phyloP scores from a whole-genome alignment of 2,113 vertebrate species.

The Mixornis gularis region DNA sequence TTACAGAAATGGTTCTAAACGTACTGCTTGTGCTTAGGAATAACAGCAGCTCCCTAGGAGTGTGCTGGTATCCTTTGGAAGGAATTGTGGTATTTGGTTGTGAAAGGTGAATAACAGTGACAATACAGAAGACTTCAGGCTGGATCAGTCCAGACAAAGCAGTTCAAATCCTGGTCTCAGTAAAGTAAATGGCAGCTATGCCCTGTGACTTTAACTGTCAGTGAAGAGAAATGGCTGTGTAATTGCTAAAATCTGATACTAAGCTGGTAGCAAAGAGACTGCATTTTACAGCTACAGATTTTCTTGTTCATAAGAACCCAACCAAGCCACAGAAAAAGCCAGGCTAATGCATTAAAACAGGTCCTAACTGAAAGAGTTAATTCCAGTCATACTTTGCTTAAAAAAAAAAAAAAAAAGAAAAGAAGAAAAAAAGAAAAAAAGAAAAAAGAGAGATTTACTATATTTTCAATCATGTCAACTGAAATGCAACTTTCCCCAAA shows the following conservation, averaged over 20 bases:
- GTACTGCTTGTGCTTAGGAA: neutral
- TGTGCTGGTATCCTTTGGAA: neutral
- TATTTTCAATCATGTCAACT: conserved; percentile 52
- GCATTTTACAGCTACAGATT: neutral
- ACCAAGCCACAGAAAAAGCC: neutral
- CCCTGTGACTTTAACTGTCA: conserved; percentile 22
- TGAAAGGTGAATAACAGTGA: neutral
- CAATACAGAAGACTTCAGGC: neutral
- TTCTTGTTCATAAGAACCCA: neutral
- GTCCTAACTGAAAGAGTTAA: neutral
- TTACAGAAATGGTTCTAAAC: neutral
- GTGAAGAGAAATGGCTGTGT: neutral
- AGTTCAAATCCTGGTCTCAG: neutral
- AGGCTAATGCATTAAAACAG: neutral
- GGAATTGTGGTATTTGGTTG: neutral
- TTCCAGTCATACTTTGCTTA: neutral
- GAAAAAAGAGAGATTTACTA: conserved; percentile 32
- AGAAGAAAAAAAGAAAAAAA: fast-evolving
- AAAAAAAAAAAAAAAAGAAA: neutral
- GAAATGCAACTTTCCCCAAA: conserved; percentile 35
- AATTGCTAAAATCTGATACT: conserved; percentile 6
- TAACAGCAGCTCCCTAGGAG: neutral
- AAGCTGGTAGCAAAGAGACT: neutral
- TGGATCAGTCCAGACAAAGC: neutral
- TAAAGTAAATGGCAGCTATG: conserved; percentile 17